Conservation (phyloP, 2,888 invertebrate genomes). For the Drosophila monieri region DNA sequence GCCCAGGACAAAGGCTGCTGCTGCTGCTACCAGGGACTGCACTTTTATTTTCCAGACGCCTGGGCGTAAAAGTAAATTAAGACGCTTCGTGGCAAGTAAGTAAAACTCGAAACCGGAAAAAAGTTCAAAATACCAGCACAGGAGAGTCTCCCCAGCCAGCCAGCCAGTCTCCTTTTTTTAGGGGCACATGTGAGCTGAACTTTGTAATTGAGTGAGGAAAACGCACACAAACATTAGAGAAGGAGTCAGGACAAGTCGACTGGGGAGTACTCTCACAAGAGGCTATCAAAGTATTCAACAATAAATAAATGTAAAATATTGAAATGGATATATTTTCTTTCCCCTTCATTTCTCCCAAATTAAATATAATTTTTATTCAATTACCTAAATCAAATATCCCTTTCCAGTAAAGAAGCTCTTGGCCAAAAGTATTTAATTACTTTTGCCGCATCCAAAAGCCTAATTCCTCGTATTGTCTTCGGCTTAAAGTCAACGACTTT, state of each 20-base stretch:
- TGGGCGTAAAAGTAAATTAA: slow-evolving; percentile 76
- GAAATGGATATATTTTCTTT: no score
- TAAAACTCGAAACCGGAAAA: slow-evolving; percentile 62
- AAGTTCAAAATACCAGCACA: slow-evolving; percentile 57
- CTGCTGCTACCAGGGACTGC: slow-evolving; percentile 34
- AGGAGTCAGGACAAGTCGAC: slow-evolving; percentile 5
- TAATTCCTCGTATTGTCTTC: slow-evolving; percentile 62
- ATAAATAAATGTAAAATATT: no score
- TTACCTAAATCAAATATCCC: neutral
- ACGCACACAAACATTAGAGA: slow-evolving; percentile 8
- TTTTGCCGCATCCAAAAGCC: slow-evolving; percentile 41
- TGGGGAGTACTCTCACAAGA: slow-evolving; percentile 33
- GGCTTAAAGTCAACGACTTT: slow-evolving; percentile 65
- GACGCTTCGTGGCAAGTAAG: slow-evolving; percentile 55
- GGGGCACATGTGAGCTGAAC: slow-evolving; percentile 42
- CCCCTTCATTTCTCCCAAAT: no score
- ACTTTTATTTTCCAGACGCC: slow-evolving; percentile 69
- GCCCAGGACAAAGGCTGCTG: slow-evolving; percentile 44
- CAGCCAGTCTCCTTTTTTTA: slow-evolving; percentile 8
- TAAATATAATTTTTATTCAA: no score
- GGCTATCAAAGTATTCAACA: neutral
- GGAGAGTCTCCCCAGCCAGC: slow-evolving; percentile 3
- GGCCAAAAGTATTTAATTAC: slow-evolving; percentile 50
- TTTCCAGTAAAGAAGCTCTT: slow-evolving; percentile 1
- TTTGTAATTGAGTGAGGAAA: slow-evolving; percentile 63